Base-by-base conservation (phyloP, 2,888 invertebrate species). In the Agonopterix alstromeriana region DNA sequence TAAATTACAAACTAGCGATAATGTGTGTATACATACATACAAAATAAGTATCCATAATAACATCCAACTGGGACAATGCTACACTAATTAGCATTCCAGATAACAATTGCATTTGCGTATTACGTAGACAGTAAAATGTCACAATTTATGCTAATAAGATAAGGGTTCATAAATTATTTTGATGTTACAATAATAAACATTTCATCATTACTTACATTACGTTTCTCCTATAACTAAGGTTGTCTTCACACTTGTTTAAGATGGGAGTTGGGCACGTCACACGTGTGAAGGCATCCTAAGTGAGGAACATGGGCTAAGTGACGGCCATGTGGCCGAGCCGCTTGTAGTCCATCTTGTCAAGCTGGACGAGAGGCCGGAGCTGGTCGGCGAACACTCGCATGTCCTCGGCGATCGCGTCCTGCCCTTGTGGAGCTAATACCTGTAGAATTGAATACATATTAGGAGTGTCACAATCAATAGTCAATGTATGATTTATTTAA, bases 351-450 rank as follows among this genome's bases (percentile, higher is more conserved):
- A 97, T 94, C 84, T 98, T 98, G 70, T 98, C 98, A 7, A 98
- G 90, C 60, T 95, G 95, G 3, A 98, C 97, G 8, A 98, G 89
- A 0, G 98, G 98, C 65, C 95, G 93, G 2, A 98, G 88, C 70
- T 98, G 98, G 72, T 98, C 98, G 0, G 98, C 97, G 84, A 98
- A 98, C 35, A 94, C 92, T 53, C 95, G 93, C 95, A 98, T 98
- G 70, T 98, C 98, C 67, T 98, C 98, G 2, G 96, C 98, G 50
- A 98, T 96, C 12, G 96, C 95, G 75, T 98, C 98, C 78, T 98
- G 97, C 0, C 97, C 97, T 61, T 94, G 94, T 0, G 97, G 97
- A 2, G 97, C 97, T 48, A 97, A 84, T 9, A 97, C 94, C 89
- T 89, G 27, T 27, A 1, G 5, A 5, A 27, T 27, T 27, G 5